A percentile compares a stretch with the other conserved stretches of the same genome.
Conservation (phyloP, 2,888 invertebrate genomes). For the Drosophila stalkeri region DNA sequence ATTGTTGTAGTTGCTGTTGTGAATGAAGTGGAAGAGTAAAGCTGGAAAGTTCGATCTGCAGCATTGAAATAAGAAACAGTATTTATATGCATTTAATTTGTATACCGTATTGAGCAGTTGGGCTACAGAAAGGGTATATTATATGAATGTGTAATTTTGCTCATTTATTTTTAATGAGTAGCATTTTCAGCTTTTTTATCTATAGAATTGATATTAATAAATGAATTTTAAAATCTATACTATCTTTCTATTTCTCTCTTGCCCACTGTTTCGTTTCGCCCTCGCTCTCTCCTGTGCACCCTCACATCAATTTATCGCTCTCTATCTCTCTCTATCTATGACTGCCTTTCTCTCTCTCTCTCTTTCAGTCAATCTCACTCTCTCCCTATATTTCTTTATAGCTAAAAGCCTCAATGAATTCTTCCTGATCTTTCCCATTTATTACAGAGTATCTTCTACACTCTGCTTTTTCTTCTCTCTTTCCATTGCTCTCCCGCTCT, state of each 20-base stretch:
- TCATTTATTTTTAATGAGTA: no score
- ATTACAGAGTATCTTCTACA: not conserved
- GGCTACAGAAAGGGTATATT: not conserved
- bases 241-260: no score
- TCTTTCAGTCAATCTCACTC: not conserved
- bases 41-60: not conserved
- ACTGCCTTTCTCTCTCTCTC: no score
- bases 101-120: not conserved
- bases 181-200: no score
- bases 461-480: not conserved
- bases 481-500: not conserved
- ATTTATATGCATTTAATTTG: conserved; percentile 5
- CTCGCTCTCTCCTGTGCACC: not conserved
- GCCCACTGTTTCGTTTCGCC: not conserved
- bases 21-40: no score
- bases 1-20: not conserved
- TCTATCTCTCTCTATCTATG: no score
- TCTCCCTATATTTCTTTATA: not conserved
- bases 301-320: no score
- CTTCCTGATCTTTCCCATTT: no score
- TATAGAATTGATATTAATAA: no score
- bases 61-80: not conserved
- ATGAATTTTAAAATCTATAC: no score
- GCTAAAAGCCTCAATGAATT: not conserved
- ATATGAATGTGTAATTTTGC: not conserved